phyloP scores from a whole-genome alignment of 2,888 invertebrate species.

The Lymantria monacha region DNA sequence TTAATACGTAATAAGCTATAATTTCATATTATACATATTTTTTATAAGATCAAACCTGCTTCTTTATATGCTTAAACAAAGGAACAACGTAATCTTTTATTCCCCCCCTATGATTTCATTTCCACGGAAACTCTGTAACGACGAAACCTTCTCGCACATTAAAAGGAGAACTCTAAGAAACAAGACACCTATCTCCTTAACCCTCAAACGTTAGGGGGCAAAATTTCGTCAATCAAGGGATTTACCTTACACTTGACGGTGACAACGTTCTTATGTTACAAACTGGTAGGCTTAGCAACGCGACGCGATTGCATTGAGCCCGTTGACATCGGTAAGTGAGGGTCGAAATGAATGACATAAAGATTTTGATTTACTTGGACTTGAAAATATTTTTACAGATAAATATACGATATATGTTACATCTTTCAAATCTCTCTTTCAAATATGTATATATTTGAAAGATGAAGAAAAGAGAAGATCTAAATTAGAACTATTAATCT shows the following conservation, averaged over 20 bases:
- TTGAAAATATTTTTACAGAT: not conserved
- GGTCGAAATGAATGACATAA: conserved; percentile 20
- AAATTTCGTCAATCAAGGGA: conserved; percentile 75
- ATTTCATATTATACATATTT: not conserved
- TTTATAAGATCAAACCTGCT: not conserved
- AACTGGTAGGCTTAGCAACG: conserved; percentile 64
- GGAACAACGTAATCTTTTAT: conserved; percentile 15
- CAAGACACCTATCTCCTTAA: conserved; percentile 53
- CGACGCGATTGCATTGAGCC: conserved; percentile 61
- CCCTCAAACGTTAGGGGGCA: conserved; percentile 51
- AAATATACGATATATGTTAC: not conserved
- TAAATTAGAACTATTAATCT: no score
- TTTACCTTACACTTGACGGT: conserved; percentile 71
- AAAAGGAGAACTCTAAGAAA: conserved; percentile 54
- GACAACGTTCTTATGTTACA: conserved; percentile 75
- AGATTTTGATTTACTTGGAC: conserved; percentile 11
- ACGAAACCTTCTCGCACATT: conserved; percentile 40
- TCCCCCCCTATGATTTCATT: conserved; percentile 19
- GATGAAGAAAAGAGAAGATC: no score
- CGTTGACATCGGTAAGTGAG: conserved; percentile 43
- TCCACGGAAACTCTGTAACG: conserved; percentile 21
- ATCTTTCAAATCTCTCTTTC: no score
- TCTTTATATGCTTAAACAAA: conserved; percentile 5
- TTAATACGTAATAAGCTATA: not conserved
- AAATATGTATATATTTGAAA: no score